Percentiles rank a stretch among this genome's conserved stretches.
phyloP scores from a whole-genome alignment of 2,888 invertebrate species.

The Eristalis arbustorum region DNA sequence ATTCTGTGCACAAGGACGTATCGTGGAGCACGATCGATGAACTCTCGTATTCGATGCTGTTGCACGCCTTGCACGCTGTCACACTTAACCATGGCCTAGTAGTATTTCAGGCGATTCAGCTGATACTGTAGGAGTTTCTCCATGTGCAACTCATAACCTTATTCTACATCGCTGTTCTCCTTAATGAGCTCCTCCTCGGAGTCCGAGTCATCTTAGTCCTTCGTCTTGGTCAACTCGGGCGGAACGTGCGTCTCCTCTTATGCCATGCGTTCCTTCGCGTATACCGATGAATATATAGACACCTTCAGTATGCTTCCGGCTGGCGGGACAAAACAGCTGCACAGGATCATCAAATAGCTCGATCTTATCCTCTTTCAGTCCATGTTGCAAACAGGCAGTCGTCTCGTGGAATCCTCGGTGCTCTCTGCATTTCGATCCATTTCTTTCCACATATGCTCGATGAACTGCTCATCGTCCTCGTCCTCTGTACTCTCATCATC shows the following conservation, averaged over 20 bases:
- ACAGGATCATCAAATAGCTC: slow-evolving; percentile 91
- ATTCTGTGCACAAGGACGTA: slow-evolving; percentile 87
- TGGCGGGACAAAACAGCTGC: slow-evolving; percentile 93
- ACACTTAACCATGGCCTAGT: slow-evolving; percentile 94
- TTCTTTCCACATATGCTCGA: slow-evolving; percentile 95
- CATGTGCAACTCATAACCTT: slow-evolving; percentile 89
- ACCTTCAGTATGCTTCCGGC: slow-evolving; percentile 89
- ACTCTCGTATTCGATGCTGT: slow-evolving; percentile 97
- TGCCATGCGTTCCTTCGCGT: slow-evolving; percentile 92
- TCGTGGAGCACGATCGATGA: slow-evolving; percentile 97
- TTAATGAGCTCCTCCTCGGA: slow-evolving; percentile 73
- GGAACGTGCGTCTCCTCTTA: slow-evolving; percentile 95
- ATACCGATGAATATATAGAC: slow-evolving; percentile 96
- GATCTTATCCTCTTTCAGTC: slow-evolving; percentile 98
- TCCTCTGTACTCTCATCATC: slow-evolving; percentile 87
- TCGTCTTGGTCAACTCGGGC: slow-evolving; percentile 84
- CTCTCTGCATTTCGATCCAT: slow-evolving; percentile 91
- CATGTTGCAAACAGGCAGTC: slow-evolving; percentile 97
- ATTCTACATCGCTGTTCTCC: slow-evolving; percentile 82
- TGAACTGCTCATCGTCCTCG: slow-evolving; percentile 81
- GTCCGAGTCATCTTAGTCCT: slow-evolving; percentile 74
- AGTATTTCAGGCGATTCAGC: slow-evolving; percentile 94
- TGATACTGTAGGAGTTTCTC: slow-evolving; percentile 97
- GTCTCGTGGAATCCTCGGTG: slow-evolving; percentile 88
- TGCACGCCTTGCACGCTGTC: slow-evolving; percentile 92